Evolutionary conservation across 2,888 invertebrate genomes (phyloP).

Genomic region (Amphimallon solstitiale): DNA sequence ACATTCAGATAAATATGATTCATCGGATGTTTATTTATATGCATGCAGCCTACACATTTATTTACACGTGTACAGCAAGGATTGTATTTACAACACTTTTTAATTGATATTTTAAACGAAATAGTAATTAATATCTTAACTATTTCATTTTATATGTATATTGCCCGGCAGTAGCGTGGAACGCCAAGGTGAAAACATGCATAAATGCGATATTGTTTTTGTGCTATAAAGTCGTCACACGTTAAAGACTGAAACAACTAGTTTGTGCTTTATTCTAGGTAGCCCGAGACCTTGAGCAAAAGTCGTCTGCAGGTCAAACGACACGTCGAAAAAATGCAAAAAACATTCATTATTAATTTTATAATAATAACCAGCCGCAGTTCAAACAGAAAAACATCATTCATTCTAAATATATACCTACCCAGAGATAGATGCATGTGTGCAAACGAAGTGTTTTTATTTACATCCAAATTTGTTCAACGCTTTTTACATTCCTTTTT

Average conservation of each 20-base stretch:
- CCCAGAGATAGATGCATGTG: no score
- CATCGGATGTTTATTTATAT: no score
- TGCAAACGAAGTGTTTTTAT: not conserved
- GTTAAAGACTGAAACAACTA: slow-evolving; percentile 31
- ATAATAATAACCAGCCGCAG: slow-evolving; percentile 26
- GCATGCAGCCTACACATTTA: no score
- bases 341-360: slow-evolving; percentile 37
- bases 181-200: not conserved
- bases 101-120: no score
- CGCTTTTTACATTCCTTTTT: not conserved
- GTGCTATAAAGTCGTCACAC: slow-evolving; percentile 12
- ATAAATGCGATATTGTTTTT: slow-evolving; percentile 24
- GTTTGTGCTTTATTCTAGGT: slow-evolving; percentile 38
- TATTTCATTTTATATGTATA: no score
- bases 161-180: no score
- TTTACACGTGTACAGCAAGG: no score
- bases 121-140: no score
- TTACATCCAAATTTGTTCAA: not conserved
- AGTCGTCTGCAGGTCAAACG: slow-evolving; percentile 59
- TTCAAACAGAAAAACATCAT: not conserved
- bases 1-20: no score
- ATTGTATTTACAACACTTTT: no score
- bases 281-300: slow-evolving; percentile 54
- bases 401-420: slow-evolving; percentile 2
- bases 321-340: slow-evolving; percentile 39